phyloP scores from a whole-genome alignment of 2,113 vertebrate species.

The Trochalopteron elliotii region DNA sequence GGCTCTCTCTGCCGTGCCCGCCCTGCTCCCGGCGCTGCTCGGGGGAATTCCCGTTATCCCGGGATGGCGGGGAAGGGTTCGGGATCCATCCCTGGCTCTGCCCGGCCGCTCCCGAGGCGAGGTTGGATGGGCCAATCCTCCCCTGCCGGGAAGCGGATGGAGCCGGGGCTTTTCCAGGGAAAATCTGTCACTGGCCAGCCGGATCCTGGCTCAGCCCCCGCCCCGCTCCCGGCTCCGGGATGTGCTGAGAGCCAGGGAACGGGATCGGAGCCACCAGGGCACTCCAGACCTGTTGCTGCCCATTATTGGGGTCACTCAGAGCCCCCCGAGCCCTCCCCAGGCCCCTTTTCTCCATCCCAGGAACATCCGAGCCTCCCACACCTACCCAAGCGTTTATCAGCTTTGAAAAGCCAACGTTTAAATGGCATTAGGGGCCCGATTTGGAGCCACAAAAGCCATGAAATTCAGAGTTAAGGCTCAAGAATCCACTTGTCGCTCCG shows the following conservation, averaged over 20 bases:
- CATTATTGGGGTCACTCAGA: fast-evolving
- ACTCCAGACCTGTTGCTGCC: not conserved
- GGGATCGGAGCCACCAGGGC: fast-evolving
- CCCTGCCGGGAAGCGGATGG: conserved; percentile 70
- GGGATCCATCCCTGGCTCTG: not conserved
- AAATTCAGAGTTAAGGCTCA: conserved; percentile 45
- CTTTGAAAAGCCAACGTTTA: not conserved
- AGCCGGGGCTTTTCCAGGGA: not conserved
- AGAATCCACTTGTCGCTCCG: conserved; percentile 3
- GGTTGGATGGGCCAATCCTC: conserved; percentile 64
- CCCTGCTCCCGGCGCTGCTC: not conserved
- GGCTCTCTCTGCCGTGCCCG: too few relatives aligned
- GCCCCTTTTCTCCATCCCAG: fast-evolving
- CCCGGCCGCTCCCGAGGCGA: not conserved
- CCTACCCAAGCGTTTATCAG: not conserved
- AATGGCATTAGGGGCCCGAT: conserved; percentile 16
- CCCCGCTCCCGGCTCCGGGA: not conserved
- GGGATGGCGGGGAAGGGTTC: not conserved
- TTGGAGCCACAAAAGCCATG: conserved; percentile 52
- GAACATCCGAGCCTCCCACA: not conserved
- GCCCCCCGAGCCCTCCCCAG: not conserved
- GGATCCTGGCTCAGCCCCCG: not conserved
- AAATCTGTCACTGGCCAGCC: not conserved
- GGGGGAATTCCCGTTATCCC: conserved; percentile 41
- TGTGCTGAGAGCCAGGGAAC: not conserved